Percentiles rank a stretch among this genome's conserved stretches.
phyloP scores from a whole-genome alignment of 2,888 invertebrate genomes.

The Drosophila nigritarsus region DNA sequence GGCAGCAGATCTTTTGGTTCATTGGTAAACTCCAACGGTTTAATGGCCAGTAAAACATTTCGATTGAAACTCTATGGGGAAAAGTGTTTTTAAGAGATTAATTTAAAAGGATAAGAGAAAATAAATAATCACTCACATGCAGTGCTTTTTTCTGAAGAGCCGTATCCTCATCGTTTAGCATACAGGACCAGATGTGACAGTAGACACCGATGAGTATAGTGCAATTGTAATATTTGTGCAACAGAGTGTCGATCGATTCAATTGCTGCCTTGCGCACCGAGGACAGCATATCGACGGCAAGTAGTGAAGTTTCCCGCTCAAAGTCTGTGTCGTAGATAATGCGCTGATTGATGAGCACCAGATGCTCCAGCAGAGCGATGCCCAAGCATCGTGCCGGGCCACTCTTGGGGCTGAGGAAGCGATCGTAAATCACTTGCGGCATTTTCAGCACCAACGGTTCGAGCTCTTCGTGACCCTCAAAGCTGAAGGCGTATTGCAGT shows the following conservation, averaged over 20 bases:
- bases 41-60: constrained; percentile 81
- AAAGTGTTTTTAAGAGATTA: not conserved
- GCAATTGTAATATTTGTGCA: constrained; percentile 81
- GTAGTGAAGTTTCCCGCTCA: constrained; percentile 75
- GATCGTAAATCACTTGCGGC: constrained; percentile 78
- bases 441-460: constrained; percentile 71
- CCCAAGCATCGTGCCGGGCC: constrained; percentile 81
- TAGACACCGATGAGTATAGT: constrained; percentile 83
- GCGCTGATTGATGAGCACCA: constrained; percentile 79
- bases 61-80: constrained; percentile 80
- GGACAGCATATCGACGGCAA: constrained; percentile 75
- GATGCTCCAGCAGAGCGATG: constrained; percentile 78
- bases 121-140: constrained; percentile 62
- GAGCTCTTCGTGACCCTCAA: constrained; percentile 78
- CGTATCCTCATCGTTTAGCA: constrained; percentile 81
- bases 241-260: constrained; percentile 76
- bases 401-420: constrained; percentile 71
- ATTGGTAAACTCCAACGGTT: constrained; percentile 82
- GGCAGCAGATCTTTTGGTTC: constrained; percentile 83
- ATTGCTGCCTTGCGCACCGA: constrained; percentile 82
- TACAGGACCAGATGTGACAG: constrained; percentile 82
- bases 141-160: constrained; percentile 80
- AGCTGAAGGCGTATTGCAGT: constrained; percentile 75
- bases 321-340: constrained; percentile 83
- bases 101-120: not conserved